Conservation (phyloP, 2,888 invertebrate genomes). For the Catonia carolina region DNA sequence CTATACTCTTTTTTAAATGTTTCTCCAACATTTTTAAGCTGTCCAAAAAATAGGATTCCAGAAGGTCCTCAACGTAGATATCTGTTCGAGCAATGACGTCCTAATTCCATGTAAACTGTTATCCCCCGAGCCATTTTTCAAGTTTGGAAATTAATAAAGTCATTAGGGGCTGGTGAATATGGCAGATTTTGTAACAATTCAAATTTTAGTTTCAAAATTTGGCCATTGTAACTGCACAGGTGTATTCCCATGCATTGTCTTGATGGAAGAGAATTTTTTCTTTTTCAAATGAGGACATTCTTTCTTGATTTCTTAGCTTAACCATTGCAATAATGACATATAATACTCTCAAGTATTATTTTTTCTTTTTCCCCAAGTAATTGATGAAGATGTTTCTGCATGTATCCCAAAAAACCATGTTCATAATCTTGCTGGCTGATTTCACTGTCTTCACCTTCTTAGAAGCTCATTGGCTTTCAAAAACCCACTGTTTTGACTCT, state of each 20-base stretch:
- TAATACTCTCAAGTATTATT: constrained; percentile 35
- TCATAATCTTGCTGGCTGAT: constrained; percentile 37
- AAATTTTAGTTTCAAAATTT: constrained; percentile 21
- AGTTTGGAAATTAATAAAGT: constrained; percentile 25
- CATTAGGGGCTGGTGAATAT: constrained; percentile 24
- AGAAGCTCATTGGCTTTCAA: constrained; percentile 32
- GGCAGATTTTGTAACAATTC: too few relatives aligned
- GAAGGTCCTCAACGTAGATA: too few relatives aligned
- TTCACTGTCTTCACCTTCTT: constrained; percentile 33
- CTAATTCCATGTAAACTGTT: background rate
- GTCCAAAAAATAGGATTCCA: too few relatives aligned
- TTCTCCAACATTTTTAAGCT: too few relatives aligned
- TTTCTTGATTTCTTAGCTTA: constrained; percentile 33
- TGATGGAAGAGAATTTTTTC: constrained; percentile 30
- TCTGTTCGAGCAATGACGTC: too few relatives aligned
- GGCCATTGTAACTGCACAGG: constrained; percentile 18
- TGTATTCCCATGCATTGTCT: constrained; percentile 30
- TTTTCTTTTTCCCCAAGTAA: constrained; percentile 37
- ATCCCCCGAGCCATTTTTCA: constrained; percentile 18
- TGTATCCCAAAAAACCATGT: constrained; percentile 38
- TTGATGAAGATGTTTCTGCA: constrained; percentile 37
- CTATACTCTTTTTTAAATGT: too few relatives aligned
- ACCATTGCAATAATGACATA: constrained; percentile 31
- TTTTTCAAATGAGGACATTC: constrained; percentile 34
- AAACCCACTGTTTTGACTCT: constrained; percentile 34